Percentiles rank a stretch among this genome's conserved stretches.
Evolutionary conservation across 2,113 vertebrate genomes (phyloP).

Genomic region (Nyctereutes procyonoides): DNA sequence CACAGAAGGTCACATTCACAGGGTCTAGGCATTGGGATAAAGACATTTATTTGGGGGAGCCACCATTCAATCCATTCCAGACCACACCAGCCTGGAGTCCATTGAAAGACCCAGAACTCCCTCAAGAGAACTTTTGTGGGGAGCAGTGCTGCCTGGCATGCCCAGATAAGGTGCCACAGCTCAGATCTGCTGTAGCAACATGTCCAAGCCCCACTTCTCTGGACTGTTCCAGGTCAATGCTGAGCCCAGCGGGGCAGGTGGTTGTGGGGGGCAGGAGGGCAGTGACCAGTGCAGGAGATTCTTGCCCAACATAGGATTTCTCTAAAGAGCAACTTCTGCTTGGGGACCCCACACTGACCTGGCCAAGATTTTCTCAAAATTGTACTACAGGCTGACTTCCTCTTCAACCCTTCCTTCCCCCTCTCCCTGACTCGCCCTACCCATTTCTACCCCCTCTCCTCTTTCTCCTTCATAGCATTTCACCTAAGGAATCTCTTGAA

Average conservation of each 20-base stretch:
- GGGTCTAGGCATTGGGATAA: neutral
- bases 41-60: neutral
- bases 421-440: neutral
- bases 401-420: neutral
- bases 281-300: neutral
- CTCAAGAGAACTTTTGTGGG: neutral
- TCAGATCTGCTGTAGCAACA: neutral
- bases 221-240: neutral
- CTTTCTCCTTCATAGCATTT: neutral
- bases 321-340: neutral
- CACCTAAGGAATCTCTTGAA: neutral
- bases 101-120: neutral
- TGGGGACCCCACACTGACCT: neutral
- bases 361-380: neutral
- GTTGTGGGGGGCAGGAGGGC: too few relatives aligned
- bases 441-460: neutral
- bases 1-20: neutral
- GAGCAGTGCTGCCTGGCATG: neutral
- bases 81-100: neutral
- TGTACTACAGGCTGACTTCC: neutral
- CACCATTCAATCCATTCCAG: neutral
- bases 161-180: neutral
- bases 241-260: fast-evolving
- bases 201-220: neutral
- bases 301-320: neutral